Evolutionary conservation across 2,113 vertebrate species (phyloP), one percentile per base, ranked within the genome.

Genomic region (Labrus mixtus): DNA sequence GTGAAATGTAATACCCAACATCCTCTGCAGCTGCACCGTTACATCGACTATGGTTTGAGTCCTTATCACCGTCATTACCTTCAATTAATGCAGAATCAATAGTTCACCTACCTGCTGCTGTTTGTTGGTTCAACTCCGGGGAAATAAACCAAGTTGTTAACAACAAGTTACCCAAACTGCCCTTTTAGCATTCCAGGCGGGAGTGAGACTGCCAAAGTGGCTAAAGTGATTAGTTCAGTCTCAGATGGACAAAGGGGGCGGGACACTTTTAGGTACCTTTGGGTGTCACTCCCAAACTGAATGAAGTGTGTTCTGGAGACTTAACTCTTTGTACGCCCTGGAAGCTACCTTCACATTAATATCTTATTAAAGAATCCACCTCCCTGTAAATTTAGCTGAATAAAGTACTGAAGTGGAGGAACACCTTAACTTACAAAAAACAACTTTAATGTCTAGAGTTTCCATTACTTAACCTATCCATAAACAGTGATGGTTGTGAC

Each of bases 71-170:
- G 8, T 22, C 67, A n/a, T 37, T 20, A 37, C 20, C 20, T 4
- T 20, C 17, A n/a, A n/a, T 51, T 1, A 20, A 51, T 51, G 22
- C 36, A 8, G 10, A 56, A 20, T 67, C 65, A 59, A 62, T 45
- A 37, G 54, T 73, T 73, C 73, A 88, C 92, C 78, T 82, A 92
- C 92, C 92, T 89, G 81, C 39, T 69, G 63, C 36, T 73, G 79
- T 13, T 78, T 51, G 20, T 63, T 33, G 71, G 46, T 72, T 58
- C 15, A 59, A 46, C 20, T 76, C 65, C 65, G 56, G 56, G 51
- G 64, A 78, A 25, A 45, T 17, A 55, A 58, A 50, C 4, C 39
- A 4, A 60, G 11, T 74, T 68, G 66, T 70, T 66, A 53, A 16
- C 25, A 22, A 15, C 20, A 22, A 22, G 6, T 12, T 4, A 25